Conservation (phyloP, 2,888 invertebrate genomes). For the Tachina fera region DNA sequence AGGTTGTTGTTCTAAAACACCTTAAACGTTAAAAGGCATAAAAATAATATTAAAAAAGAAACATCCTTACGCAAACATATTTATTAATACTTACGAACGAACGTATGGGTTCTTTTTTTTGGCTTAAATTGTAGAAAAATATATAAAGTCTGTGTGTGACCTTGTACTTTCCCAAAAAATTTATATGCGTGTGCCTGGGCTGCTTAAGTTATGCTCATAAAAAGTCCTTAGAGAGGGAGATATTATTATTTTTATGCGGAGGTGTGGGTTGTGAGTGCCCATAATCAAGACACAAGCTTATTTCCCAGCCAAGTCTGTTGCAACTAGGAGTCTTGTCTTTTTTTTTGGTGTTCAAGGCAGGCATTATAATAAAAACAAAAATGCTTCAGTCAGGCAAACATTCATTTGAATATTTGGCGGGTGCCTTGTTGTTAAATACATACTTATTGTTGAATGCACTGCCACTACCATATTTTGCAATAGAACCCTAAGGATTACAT, state of each 20-base stretch:
- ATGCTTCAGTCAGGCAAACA: slow-evolving; percentile 41
- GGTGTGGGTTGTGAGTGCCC: background rate
- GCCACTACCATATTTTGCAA: slow-evolving; percentile 13
- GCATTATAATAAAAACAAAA: slow-evolving; percentile 14
- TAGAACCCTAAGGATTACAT: slow-evolving; percentile 48
- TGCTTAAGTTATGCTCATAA: slow-evolving; percentile 49
- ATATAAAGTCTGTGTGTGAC: slow-evolving; percentile 76
- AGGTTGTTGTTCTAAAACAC: slow-evolving; percentile 49
- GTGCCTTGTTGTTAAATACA: background rate
- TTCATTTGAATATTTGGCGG: slow-evolving; percentile 60
- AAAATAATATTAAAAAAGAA: background rate
- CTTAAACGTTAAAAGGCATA: slow-evolving; percentile 36
- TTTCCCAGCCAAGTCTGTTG: slow-evolving; percentile 1
- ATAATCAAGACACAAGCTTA: slow-evolving; percentile 12
- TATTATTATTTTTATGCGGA: slow-evolving; percentile 70
- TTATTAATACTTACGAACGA: background rate
- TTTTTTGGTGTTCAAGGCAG: background rate
- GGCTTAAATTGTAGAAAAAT: slow-evolving; percentile 12
- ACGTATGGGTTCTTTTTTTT: slow-evolving; percentile 16
- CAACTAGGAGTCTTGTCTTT: background rate
- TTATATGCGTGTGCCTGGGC: slow-evolving; percentile 22
- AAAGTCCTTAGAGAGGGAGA: slow-evolving; percentile 76
- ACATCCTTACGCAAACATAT: background rate
- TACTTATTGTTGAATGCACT: slow-evolving; percentile 21
- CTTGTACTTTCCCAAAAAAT: slow-evolving; percentile 74